These are phyloP conservation scores for Philypnodon macrostomus DNA, from an alignment of 2,797 vertebrate genomes.

Conservation along the genomic window DNA sequence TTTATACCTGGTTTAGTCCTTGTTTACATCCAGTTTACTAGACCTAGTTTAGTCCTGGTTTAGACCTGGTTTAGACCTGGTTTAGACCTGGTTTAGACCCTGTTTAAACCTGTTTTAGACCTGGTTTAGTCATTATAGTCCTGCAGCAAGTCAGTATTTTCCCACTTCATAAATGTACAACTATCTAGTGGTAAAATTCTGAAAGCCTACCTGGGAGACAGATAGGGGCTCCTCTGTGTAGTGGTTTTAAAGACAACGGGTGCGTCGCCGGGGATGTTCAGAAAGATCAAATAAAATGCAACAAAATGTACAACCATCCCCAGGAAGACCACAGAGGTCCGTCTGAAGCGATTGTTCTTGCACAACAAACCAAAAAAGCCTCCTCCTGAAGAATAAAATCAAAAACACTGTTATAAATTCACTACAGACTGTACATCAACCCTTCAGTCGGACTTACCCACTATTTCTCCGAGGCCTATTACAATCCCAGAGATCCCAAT, in stretches of 20 bases:
- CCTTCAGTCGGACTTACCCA: slow-evolving; percentile 61
- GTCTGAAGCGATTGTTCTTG: slow-evolving; percentile 79
- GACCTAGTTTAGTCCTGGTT: too few species aligned
- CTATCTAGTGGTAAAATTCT: background rate
- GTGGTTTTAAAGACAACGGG: slow-evolving; percentile 64
- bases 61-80: too few species aligned
- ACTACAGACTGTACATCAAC: slow-evolving; percentile 4
- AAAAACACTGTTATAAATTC: slow-evolving; percentile 1
- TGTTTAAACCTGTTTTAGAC: too few species aligned
- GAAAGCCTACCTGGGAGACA: slow-evolving; percentile 69
- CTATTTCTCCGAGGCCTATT: slow-evolving; percentile 79
- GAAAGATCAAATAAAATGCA: slow-evolving; percentile 82
- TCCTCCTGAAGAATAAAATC: slow-evolving; percentile 63
- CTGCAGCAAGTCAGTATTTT: background rate
- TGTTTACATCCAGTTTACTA: too few species aligned
- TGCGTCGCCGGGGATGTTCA: slow-evolving; percentile 79
- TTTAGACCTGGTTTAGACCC: too few species aligned
- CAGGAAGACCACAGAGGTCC: slow-evolving; percentile 81
- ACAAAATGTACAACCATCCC: slow-evolving; percentile 84
- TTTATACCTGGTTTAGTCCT: too few species aligned
- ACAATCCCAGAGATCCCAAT: slow-evolving; percentile 83
- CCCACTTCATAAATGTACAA: background rate
- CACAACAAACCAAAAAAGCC: slow-evolving; percentile 79
- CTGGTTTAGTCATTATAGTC: too few species aligned
- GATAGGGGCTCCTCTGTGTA: slow-evolving; percentile 66